Base-by-base conservation (phyloP, 1,140 invertebrate genomes). In the Steinernema khuongi region DNA sequence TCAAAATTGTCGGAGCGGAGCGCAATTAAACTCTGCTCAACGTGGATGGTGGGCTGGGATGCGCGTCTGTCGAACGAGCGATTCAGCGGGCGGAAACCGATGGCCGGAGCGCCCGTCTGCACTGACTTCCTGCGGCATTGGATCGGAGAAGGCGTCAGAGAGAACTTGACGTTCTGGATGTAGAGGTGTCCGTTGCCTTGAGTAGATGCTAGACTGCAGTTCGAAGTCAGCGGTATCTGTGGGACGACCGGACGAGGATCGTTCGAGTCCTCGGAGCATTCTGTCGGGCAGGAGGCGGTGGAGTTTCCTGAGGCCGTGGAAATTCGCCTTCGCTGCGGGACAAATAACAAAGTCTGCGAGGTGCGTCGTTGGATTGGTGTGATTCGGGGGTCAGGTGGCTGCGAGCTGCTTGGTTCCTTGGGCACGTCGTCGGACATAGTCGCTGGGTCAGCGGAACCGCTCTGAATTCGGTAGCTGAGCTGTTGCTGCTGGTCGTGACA, bases 31-130 rank as follows among this genome's bases (percentile, higher is more conserved):
- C 31, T 81, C 76, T 0, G 75, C 29, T 18, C 70, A 44, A 32
- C 71, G 43, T 72, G 66, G 2, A 79, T 67, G 22, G 77, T 79
- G 1, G 78, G 78, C 41, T 79, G 78, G 60, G 70, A 73, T 0
- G 78, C 76, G 0, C 78, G 32, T 41, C 78, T 67, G 31, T 78
- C 77, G 44, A 79, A 70, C 19, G 70, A 66, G 66, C 50, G 7
- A 22, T 81, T 68, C 30, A 78, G 2, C 14, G 79, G 74, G 30
- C 79, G 79, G 67, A 83, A 83, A 26, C 81, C 82, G 43, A 83
- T 83, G 31, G 75, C 74, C 7, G 81, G 81, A 33, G 83, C 82
- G 7, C 76, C 82, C 14, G 79, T 77, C 74, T 83, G 81, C n/a
- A 83, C 79, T 7, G 81, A 83, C 36, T 79, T 78, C 18, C 81